Conservation (phyloP, 2,797 vertebrate species). For the Takifugu ocellatus region DNA sequence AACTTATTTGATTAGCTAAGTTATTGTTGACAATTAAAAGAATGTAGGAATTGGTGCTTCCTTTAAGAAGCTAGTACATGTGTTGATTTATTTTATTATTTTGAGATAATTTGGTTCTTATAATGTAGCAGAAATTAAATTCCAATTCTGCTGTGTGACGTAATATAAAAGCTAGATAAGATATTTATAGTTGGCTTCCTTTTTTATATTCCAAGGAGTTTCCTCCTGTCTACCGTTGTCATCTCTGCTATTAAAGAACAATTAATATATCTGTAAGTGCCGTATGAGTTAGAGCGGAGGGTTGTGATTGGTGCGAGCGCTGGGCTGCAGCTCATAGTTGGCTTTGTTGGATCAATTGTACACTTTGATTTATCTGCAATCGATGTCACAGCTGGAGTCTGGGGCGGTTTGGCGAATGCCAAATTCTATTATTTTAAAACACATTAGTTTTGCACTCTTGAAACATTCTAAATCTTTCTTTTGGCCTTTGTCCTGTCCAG, state of each 20-base stretch:
- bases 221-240: slow-evolving; percentile 1
- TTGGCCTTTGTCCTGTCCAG: background rate
- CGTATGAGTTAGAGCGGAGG: slow-evolving; percentile 22
- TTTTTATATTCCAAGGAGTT: background rate
- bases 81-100: too few relatives aligned
- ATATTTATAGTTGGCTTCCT: background rate
- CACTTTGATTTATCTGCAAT: slow-evolving; percentile 46
- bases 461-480: slow-evolving; percentile 1
- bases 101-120: too few relatives aligned
- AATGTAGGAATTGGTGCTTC: background rate
- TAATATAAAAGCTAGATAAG: background rate
- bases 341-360: slow-evolving; percentile 29
- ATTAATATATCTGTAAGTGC: slow-evolving; percentile 24
- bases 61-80: too few relatives aligned
- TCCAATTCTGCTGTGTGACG: background rate
- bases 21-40: background rate
- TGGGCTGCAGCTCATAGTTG: slow-evolving; percentile 22
- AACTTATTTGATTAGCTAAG: background rate
- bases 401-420: slow-evolving; percentile 25
- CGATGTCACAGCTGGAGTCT: slow-evolving; percentile 29
- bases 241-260: slow-evolving; percentile 1
- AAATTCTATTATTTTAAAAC: background rate
- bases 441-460: slow-evolving; percentile 11
- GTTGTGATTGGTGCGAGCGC: slow-evolving; percentile 16
- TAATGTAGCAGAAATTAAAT: too few relatives aligned